phyloP scores from a whole-genome alignment of 2,888 invertebrate species.

The Epinotia bilunana region DNA sequence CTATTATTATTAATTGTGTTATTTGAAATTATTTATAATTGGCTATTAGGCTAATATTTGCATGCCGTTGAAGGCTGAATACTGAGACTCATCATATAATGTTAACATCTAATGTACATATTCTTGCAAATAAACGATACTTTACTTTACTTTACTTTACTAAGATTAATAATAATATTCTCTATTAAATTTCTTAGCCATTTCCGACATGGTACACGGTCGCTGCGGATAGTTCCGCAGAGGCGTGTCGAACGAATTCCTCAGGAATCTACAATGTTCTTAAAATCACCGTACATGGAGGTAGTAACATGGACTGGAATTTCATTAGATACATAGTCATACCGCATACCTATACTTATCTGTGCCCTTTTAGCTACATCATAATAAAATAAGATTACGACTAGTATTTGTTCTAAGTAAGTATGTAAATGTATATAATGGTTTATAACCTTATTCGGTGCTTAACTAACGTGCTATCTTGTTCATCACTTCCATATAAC shows the following conservation, averaged over 20 bases:
- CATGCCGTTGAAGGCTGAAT: too few species aligned
- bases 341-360: not conserved
- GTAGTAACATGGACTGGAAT: slow-evolving; percentile 7
- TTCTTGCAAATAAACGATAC: too few species aligned
- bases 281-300: slow-evolving; percentile 14
- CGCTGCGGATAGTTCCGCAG: not conserved
- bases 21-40: too few species aligned
- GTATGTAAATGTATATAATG: not conserved
- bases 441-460: not conserved
- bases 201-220: not conserved
- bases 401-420: slow-evolving; percentile 1
- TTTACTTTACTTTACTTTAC: too few species aligned
- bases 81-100: too few species aligned
- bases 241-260: slow-evolving; percentile 10
- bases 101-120: too few species aligned
- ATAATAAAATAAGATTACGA: slow-evolving; percentile 14
- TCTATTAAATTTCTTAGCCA: not conserved
- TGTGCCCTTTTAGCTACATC: not conserved
- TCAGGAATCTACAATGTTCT: slow-evolving; percentile 8
- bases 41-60: too few species aligned
- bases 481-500: slow-evolving; percentile 3
- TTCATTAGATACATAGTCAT: slow-evolving; percentile 7
- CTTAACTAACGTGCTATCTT: not conserved
- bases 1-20: too few species aligned
- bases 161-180: too few species aligned